phyloP scores from a whole-genome alignment of 1,140 invertebrate genomes.

The Notospermus geniculatus region DNA sequence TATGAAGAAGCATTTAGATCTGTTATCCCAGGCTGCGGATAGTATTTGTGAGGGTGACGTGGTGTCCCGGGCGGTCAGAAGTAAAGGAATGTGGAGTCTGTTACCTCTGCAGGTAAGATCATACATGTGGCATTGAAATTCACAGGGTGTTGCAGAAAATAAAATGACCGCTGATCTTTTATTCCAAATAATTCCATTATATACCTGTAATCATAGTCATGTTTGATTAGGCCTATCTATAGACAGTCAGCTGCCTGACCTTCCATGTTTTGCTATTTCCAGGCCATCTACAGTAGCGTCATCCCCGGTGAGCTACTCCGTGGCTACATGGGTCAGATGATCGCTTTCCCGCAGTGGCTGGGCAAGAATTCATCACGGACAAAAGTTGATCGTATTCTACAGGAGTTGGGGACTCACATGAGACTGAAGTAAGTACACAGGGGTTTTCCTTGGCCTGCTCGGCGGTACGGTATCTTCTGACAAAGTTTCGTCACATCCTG shows the following conservation, averaged over 20 bases:
- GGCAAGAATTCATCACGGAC: conserved; percentile 83
- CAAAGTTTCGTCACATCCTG: not conserved
- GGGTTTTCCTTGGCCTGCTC: not conserved
- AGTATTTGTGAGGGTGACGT: conserved; percentile 83
- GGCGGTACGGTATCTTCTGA: not conserved
- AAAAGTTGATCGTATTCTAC: conserved; percentile 70
- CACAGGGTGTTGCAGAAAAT: too few species aligned
- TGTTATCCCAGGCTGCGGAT: conserved; percentile 77
- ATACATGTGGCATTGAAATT: too few species aligned
- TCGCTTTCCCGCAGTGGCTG: conserved; percentile 92
- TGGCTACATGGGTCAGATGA: conserved; percentile 72
- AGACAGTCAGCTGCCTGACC: too few species aligned
- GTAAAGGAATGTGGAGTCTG: conserved; percentile 80
- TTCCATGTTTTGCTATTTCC: conserved; percentile 23
- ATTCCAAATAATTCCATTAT: too few species aligned
- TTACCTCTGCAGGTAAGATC: conserved; percentile 79
- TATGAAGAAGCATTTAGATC: conserved; percentile 60
- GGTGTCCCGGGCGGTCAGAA: conserved; percentile 77
- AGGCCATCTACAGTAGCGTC: conserved; percentile 87
- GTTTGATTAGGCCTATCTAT: too few species aligned
- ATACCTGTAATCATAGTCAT: too few species aligned
- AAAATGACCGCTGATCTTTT: too few species aligned
- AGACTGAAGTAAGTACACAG: conserved; percentile 66
- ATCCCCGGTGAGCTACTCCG: conserved; percentile 83
- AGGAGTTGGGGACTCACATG: conserved; percentile 80